Conservation (phyloP, 2,888 invertebrate species). For the Volucella inanis region DNA sequence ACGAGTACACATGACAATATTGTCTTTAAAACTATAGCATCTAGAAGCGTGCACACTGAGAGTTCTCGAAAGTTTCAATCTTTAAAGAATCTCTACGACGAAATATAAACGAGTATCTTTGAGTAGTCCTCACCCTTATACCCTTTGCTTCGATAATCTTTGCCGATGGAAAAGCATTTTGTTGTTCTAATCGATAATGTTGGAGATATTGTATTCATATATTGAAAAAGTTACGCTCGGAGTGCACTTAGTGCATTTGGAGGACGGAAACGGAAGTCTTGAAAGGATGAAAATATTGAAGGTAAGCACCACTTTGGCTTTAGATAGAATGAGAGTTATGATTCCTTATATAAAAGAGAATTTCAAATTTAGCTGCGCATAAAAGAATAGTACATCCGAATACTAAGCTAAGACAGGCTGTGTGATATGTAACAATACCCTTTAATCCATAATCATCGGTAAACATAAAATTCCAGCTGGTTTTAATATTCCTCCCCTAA, state of each 20-base stretch:
- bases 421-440: too few species aligned
- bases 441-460: too few species aligned
- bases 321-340: too few species aligned
- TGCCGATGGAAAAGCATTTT: background rate
- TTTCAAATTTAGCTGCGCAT: too few species aligned
- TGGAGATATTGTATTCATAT: background rate
- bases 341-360: too few species aligned
- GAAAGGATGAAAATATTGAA: background rate
- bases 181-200: constrained; percentile 1
- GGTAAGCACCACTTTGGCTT: too few species aligned
- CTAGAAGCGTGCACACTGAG: background rate
- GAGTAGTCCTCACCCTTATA: background rate
- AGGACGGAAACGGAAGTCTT: background rate
- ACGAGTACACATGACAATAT: background rate
- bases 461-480: too few species aligned
- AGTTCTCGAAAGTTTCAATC: background rate
- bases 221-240: constrained; percentile 39
- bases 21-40: background rate
- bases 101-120: constrained; percentile 3
- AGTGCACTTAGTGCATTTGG: constrained; percentile 18
- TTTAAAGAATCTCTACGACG: background rate
- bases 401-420: too few species aligned
- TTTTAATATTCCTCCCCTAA: too few species aligned
- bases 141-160: background rate
- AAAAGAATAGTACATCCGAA: too few species aligned